A percentile compares a stretch with the other conserved stretches of the same genome.
Evolutionary conservation across 2,113 vertebrate genomes (phyloP).

Genomic region (Tachycineta bicolor): DNA sequence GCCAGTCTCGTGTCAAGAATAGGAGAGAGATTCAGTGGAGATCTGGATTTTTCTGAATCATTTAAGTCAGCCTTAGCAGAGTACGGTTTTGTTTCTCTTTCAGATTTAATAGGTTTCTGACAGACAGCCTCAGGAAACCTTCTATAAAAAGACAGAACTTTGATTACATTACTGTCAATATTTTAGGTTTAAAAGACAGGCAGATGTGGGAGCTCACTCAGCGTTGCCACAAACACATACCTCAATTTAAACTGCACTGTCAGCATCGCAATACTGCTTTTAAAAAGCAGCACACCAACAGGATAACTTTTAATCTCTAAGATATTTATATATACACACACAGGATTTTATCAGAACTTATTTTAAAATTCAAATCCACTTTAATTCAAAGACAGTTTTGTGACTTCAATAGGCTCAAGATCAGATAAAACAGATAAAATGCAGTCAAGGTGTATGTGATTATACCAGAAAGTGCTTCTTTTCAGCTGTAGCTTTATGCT

Average conservation of each 20-base stretch:
- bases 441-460: background rate
- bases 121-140: slow-evolving; percentile 20
- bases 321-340: background rate
- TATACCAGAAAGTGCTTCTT: background rate
- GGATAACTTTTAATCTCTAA: background rate
- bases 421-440: background rate
- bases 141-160: slow-evolving; percentile 14
- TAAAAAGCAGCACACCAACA: background rate
- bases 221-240: background rate
- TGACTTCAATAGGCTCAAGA: background rate
- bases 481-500: background rate
- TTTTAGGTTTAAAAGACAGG: slow-evolving; percentile 43
- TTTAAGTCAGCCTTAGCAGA: background rate
- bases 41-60: background rate
- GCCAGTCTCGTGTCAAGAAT: background rate
- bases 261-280: background rate
- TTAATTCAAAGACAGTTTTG: background rate
- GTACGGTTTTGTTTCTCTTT: background rate
- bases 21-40: background rate
- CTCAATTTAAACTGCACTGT: background rate
- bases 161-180: slow-evolving; percentile 48
- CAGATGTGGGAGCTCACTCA: background rate
- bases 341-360: background rate
- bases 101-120: slow-evolving; percentile 61
- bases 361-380: background rate